Evolutionary conservation across 2,797 vertebrate species (phyloP).

Genomic region (Macropodus opercularis): DNA sequence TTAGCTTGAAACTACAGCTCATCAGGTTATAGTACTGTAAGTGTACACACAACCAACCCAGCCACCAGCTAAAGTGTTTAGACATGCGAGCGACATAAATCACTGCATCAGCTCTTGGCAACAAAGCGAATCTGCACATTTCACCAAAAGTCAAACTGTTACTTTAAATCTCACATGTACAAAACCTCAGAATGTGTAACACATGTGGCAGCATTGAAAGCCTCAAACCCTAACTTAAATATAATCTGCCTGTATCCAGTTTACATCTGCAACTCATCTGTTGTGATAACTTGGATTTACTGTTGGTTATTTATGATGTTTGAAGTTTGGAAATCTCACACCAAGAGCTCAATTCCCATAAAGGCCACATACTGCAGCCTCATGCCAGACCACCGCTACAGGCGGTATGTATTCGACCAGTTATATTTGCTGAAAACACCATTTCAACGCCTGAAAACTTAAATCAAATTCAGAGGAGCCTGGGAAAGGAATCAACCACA

Average conservation of each 20-base stretch:
- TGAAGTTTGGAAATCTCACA: conserved; percentile 47
- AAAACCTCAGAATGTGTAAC: neutral
- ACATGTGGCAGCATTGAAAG: neutral
- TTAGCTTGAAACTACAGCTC: too few relatives aligned
- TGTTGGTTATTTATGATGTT: conserved; percentile 48
- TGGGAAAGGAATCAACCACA: conserved; percentile 42
- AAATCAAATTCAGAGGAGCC: conserved; percentile 44
- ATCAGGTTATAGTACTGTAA: too few relatives aligned
- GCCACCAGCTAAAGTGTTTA: too few relatives aligned
- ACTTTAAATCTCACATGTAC: neutral
- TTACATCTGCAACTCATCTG: conserved; percentile 39
- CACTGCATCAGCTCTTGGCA: neutral
- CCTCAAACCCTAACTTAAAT: neutral
- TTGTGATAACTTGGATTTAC: conserved; percentile 25
- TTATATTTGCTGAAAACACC: conserved; percentile 42
- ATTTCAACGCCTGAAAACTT: conserved; percentile 33
- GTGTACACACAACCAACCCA: too few relatives aligned
- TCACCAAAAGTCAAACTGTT: neutral
- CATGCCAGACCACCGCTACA: conserved; percentile 48
- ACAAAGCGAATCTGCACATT: neutral
- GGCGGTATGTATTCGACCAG: conserved; percentile 42
- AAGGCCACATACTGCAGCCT: conserved; percentile 13
- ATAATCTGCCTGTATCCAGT: conserved; percentile 21
- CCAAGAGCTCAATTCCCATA: conserved; percentile 37
- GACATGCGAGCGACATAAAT: neutral